Evolutionary conservation across 2,888 invertebrate genomes (phyloP).

Genomic region (Eupithecia subumbrata): DNA sequence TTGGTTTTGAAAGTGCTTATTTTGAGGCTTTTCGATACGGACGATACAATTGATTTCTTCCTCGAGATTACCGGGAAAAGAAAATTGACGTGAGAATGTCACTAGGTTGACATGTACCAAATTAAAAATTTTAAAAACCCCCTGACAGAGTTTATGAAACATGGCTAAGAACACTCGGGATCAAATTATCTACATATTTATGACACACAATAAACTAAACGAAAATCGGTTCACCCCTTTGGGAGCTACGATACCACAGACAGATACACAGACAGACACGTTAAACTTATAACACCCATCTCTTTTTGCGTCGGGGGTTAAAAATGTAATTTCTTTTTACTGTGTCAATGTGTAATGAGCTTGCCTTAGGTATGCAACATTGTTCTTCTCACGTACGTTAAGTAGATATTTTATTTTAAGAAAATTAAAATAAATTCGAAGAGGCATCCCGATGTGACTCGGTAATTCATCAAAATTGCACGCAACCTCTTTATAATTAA

Average conservation of each 20-base stretch:
- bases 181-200: too few species aligned
- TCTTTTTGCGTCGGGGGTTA: too few species aligned
- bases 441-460: slow-evolving; percentile 35
- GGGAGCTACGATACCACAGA: too few species aligned
- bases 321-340: not conserved
- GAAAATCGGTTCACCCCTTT: too few species aligned
- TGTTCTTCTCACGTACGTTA: not conserved
- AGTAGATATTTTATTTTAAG: slow-evolving; percentile 2
- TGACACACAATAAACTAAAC: too few species aligned
- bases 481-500: slow-evolving; percentile 45
- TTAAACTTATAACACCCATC: too few species aligned
- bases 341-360: not conserved
- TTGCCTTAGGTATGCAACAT: not conserved
- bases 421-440: slow-evolving; percentile 27
- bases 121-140: too few species aligned
- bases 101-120: too few species aligned
- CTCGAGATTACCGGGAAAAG: not conserved
- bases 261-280: too few species aligned
- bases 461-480: slow-evolving; percentile 45
- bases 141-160: too few species aligned
- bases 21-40: not conserved
- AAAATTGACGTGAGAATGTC: not conserved
- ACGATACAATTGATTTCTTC: slow-evolving; percentile 8
- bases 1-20: slow-evolving; percentile 17
- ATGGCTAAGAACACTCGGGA: too few species aligned